Conservation (phyloP, 2,113 vertebrate genomes). For the Acrocephalus kingi region DNA sequence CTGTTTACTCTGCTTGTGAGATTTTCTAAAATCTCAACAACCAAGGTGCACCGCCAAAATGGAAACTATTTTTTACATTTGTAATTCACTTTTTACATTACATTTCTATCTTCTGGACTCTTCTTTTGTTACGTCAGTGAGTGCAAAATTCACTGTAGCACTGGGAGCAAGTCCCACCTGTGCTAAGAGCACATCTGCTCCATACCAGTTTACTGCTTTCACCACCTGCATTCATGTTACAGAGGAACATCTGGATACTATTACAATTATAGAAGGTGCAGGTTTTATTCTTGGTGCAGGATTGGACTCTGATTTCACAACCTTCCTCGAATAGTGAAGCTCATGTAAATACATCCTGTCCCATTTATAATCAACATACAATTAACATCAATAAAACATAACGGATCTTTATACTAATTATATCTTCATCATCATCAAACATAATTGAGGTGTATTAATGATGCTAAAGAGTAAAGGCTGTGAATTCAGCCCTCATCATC, state of each 20-base stretch:
- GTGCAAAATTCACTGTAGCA: conserved; percentile 48
- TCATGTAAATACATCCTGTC: conserved; percentile 77
- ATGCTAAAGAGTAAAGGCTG: conserved; percentile 26
- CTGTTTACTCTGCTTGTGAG: background rate
- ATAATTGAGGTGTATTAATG: conserved; percentile 64
- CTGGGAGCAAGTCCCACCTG: conserved; percentile 73
- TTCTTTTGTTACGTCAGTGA: conserved; percentile 2
- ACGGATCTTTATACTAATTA: conserved; percentile 56
- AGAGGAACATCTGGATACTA: conserved; percentile 86
- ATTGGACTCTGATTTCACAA: conserved; percentile 80
- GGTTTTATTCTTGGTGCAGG: conserved; percentile 76
- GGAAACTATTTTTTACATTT: background rate
- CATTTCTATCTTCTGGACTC: background rate
- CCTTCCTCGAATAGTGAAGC: conserved; percentile 75
- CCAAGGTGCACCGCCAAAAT: background rate
- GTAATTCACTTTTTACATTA: background rate
- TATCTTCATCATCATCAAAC: conserved; percentile 71
- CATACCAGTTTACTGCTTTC: conserved; percentile 88
- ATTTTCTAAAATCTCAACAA: background rate
- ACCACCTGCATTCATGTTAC: conserved; percentile 90
- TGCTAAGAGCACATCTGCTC: conserved; percentile 83
- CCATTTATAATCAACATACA: conserved; percentile 76
- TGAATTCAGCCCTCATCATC: background rate
- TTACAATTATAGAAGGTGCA: conserved; percentile 90
- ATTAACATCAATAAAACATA: conserved; percentile 73